These are phyloP conservation scores for Rapana venosa DNA, from an alignment of 2,888 invertebrate species.

Conservation along the genomic window DNA sequence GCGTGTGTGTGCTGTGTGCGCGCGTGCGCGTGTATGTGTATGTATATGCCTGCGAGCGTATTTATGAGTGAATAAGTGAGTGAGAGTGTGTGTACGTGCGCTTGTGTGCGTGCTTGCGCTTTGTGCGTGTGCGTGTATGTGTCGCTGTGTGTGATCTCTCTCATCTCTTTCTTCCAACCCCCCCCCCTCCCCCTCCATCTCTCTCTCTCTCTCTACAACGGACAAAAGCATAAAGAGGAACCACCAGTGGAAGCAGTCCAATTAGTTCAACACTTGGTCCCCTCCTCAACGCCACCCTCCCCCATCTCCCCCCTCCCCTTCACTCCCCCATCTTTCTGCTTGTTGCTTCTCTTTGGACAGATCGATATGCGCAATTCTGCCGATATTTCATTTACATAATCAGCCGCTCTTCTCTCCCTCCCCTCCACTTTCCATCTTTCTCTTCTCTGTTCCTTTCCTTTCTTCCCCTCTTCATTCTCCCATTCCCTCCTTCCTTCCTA, in stretches of 20 bases:
- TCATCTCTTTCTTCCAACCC: too few species aligned
- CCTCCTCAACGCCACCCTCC: background rate
- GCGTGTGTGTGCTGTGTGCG: too few species aligned
- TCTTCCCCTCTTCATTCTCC: too few species aligned
- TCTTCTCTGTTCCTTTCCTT: too few species aligned
- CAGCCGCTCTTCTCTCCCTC: background rate
- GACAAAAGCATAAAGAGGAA: too few species aligned
- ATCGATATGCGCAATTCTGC: background rate
- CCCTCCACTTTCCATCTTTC: too few species aligned
- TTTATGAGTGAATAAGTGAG: background rate
- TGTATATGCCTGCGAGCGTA: background rate
- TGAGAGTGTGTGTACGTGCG: background rate
- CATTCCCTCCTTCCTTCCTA: too few species aligned
- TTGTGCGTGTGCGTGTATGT: background rate
- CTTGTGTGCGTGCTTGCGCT: background rate
- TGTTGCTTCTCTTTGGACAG: too few species aligned
- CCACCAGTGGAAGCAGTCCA: background rate
- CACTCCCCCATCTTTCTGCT: too few species aligned
- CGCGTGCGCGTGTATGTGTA: background rate
- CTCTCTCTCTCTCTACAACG: too few species aligned
- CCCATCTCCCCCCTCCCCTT: background rate
- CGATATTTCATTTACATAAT: background rate
- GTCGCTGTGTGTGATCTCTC: too few species aligned
- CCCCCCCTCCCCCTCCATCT: too few species aligned
- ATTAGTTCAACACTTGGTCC: background rate